Base-by-base conservation (phyloP, 2,888 invertebrate genomes). In the Lagria hirta region DNA sequence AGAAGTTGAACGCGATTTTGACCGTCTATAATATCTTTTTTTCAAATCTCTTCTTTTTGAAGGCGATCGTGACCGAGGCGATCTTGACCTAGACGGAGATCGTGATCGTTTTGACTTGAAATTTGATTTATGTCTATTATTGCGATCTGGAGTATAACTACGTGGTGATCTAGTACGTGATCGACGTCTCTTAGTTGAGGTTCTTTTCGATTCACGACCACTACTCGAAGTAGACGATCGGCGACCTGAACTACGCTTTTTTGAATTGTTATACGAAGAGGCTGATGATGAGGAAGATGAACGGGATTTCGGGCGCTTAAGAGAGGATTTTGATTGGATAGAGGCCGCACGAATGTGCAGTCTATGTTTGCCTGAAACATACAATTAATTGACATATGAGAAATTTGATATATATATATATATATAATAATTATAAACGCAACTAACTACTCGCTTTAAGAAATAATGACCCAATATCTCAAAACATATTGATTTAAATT, bases 281-380 rank as follows among this genome's bases (percentile, higher is more conserved):
- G 47, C 45, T 2, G 57, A 55, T 2, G 55, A 57, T 11, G 45
- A 44, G 6, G 55, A 57, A 5, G 52, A 43, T 4, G 58, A 54
- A 10, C 48, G 36, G n/a, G 46, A 29, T 35, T 50, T 51, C 3
- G 21, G 4, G 4, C 21, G 35, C 13, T 36, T 38, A 5, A 18
- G 10, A 13, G 38, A 4, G 8, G 46, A 18, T 30, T 45, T 48
- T 15, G 44, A 33, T 48, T 13, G 32, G 29, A 21, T 18, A 12
- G 34, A 35, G 34, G 23, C 14, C 11, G 21, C 36, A 35, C 22
- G 44, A 36, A 24, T n/a, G 6, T 24, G 4, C 8, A 7, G n/a
- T n/a, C n/a, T n/a, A n/a, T n/a, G n/a, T n/a, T n/a, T n/a, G n/a
- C n/a, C n/a, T n/a, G n/a, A n/a, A n/a, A n/a, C n/a, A n/a, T n/a